Percentiles rank a stretch among this genome's conserved stretches.
Conservation (phyloP, 2,888 invertebrate species). For the Antheraea yamamai region DNA sequence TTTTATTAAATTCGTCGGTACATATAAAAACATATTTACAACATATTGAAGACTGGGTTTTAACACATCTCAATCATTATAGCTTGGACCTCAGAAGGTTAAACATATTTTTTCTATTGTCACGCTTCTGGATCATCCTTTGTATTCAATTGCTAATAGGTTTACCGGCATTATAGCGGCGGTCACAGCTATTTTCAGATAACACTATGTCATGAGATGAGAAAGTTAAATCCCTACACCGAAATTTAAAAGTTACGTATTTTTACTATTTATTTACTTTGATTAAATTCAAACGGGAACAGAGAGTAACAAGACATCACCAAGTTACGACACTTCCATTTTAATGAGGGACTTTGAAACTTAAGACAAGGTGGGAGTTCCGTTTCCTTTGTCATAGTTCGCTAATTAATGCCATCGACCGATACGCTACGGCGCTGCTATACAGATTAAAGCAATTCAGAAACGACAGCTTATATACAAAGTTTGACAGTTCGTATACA, state of each 20-base stretch:
- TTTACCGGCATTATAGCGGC: no score
- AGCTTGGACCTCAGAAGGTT: no score
- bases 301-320: slow-evolving; percentile 30
- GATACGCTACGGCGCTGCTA: slow-evolving; percentile 34
- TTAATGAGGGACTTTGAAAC: slow-evolving; percentile 64
- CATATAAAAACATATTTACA: no score
- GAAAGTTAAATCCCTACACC: neutral
- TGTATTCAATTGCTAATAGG: no score
- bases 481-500: neutral
- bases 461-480: slow-evolving; percentile 8
- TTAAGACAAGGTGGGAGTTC: slow-evolving; percentile 42
- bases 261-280: slow-evolving; percentile 39
- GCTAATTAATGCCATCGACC: slow-evolving; percentile 58
- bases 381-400: slow-evolving; percentile 63
- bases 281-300: slow-evolving; percentile 45
- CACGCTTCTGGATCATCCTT: no score
- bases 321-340: slow-evolving; percentile 44
- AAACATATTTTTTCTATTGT: no score
- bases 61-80: no score
- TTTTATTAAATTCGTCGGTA: no score
- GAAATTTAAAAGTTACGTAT: neutral
- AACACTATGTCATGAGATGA: neutral
- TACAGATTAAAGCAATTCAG: slow-evolving; percentile 32
- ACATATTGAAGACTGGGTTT: no score
- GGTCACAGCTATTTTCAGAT: no score